Percentiles rank a stretch among this genome's conserved stretches.
These are phyloP conservation scores for Nephotettix cincticeps DNA, from an alignment of 1,140 invertebrate genomes.

Conservation along the genomic window DNA sequence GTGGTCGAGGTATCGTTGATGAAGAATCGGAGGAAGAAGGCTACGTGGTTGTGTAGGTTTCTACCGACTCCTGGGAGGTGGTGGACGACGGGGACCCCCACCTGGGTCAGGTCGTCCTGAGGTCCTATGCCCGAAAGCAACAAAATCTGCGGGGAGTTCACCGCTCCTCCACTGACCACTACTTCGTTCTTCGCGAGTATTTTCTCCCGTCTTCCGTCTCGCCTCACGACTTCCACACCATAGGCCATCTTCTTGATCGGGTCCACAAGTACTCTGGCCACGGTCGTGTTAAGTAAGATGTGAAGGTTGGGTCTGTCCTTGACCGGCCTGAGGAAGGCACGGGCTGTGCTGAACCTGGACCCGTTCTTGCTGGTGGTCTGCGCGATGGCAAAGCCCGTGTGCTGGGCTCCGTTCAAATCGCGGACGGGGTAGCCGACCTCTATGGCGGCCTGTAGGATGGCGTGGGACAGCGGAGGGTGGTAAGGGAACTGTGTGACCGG, in stretches of 20 bases:
- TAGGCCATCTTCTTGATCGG: slow-evolving; percentile 62
- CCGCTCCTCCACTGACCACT: slow-evolving; percentile 64
- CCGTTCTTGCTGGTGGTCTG: slow-evolving; percentile 89
- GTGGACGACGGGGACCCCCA: slow-evolving; percentile 65
- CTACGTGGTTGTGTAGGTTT: slow-evolving; percentile 87
- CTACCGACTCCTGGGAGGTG: slow-evolving; percentile 80
- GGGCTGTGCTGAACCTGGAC: slow-evolving; percentile 70
- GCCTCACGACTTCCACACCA: slow-evolving; percentile 63
- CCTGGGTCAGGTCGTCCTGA: slow-evolving; percentile 62
- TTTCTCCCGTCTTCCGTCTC: slow-evolving; percentile 55
- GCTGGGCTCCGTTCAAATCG: slow-evolving; percentile 80
- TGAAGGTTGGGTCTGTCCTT: slow-evolving; percentile 71
- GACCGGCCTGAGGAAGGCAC: slow-evolving; percentile 71
- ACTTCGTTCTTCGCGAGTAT: slow-evolving; percentile 66
- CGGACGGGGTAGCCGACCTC: slow-evolving; percentile 77
- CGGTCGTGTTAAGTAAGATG: slow-evolving; percentile 73
- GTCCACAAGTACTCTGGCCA: slow-evolving; percentile 70
- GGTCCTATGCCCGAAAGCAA: slow-evolving; percentile 82
- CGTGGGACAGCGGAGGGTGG: slow-evolving; percentile 78
- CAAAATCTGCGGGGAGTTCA: slow-evolving; percentile 81
- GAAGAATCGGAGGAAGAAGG: slow-evolving; percentile 71
- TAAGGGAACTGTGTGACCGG: slow-evolving; percentile 83
- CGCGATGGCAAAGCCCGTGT: slow-evolving; percentile 78
- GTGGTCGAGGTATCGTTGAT: slow-evolving; percentile 81
- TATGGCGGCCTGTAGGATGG: slow-evolving; percentile 79